Evolutionary conservation across 2,888 invertebrate genomes (phyloP), one percentile per base, ranked within the genome.

Genomic region (Caenorhabditis sp.): DNA sequence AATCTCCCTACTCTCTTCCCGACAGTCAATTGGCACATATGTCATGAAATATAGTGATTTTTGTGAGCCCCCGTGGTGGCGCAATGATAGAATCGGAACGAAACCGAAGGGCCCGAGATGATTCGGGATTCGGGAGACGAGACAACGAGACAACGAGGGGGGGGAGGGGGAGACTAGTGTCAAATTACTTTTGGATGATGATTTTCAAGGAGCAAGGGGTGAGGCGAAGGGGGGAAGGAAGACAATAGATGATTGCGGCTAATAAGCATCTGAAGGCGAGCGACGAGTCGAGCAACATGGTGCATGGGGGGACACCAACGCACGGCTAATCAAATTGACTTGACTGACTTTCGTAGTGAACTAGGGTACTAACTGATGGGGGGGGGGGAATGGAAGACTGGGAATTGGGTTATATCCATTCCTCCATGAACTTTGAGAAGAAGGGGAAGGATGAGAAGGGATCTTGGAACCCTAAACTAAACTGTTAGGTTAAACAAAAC

Each of bases 41-140:
- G 76, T 76, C 76, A 67, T 67, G 74, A 67, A 74, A 74, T 74
- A 74, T 67, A 76, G 76, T 76, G 76, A 76, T 76, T 76, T 76
- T 76, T 76, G 67, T 11, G 32, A 9, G 32, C 9, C 32, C 9
- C 32, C 4, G 9, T 32, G 32, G 9, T 32, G n/a, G n/a, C n/a
- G n/a, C n/a, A n/a, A n/a, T n/a, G n/a, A n/a, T 32, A 32, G 32
- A 32, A 32, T 32, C n/a, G n/a, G n/a, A n/a, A n/a, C n/a, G n/a
- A n/a, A n/a, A n/a, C n/a, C 32, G 32, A 32, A 32, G 32, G 32
- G 9, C 5, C 32, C 32, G 32, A n/a, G n/a, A n/a, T n/a, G n/a
- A n/a, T n/a, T n/a, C n/a, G n/a, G n/a, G n/a, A n/a, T n/a, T 32
- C 32, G 4, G 32, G 32, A 32, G 32, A 4, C n/a, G n/a, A n/a